Percentiles rank a stretch among this genome's conserved stretches.
These are phyloP conservation scores for Tridacna crocea DNA, from an alignment of 2,888 invertebrate genomes.

Conservation along the genomic window DNA sequence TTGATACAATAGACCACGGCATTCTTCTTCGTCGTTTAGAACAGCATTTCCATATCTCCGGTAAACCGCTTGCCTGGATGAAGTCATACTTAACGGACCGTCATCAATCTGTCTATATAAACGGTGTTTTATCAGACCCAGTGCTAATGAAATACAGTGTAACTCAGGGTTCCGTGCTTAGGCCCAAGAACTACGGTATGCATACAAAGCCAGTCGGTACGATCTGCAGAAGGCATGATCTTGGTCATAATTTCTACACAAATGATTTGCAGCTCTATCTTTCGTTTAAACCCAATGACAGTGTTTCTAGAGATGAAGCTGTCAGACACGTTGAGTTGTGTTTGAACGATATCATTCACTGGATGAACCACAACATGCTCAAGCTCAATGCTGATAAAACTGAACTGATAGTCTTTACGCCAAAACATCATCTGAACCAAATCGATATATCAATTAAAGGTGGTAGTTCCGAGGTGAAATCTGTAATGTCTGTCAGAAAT, in stretches of 20 bases:
- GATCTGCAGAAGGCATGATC: constrained; percentile 36
- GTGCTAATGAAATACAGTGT: constrained; percentile 33
- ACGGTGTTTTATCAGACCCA: constrained; percentile 38
- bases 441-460: neutral
- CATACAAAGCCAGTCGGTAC: constrained; percentile 47
- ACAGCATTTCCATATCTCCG: constrained; percentile 37
- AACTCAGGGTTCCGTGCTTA: constrained; percentile 40
- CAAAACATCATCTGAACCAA: too few relatives aligned
- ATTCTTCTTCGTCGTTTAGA: constrained; percentile 33
- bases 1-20: constrained; percentile 48
- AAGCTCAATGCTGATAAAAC: neutral
- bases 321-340: too few relatives aligned
- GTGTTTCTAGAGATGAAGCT: too few relatives aligned
- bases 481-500: constrained; percentile 7
- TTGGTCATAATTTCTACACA: neutral
- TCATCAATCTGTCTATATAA: constrained; percentile 42
- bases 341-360: too few relatives aligned
- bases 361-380: neutral
- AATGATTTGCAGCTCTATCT: neutral
- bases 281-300: too few relatives aligned
- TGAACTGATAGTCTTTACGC: too few relatives aligned
- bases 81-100: constrained; percentile 36
- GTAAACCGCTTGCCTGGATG: constrained; percentile 47
- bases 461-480: neutral
- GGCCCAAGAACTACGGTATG: constrained; percentile 34